A percentile compares a stretch with the other conserved stretches of the same genome.
Conservation (phyloP, 1,140 invertebrate genomes). For the Leptoteleia sp. region DNA sequence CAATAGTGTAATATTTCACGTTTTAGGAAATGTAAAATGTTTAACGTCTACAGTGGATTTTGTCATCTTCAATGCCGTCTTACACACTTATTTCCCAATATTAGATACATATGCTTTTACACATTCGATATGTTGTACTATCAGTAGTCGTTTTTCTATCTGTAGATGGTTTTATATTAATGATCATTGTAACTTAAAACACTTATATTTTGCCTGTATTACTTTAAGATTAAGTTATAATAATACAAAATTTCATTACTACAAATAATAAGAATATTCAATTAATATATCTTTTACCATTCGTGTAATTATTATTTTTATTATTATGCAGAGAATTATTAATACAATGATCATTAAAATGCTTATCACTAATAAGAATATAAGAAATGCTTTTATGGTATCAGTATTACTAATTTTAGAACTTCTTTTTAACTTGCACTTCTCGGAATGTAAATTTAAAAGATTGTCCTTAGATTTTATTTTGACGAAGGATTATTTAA, state of each 20-base stretch:
- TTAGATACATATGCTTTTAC: slow-evolving; percentile 63
- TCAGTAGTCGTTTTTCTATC: slow-evolving; percentile 56
- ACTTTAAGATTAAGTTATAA: background rate
- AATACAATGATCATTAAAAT: slow-evolving; percentile 45
- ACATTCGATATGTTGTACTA: slow-evolving; percentile 62
- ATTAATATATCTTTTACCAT: too few species aligned
- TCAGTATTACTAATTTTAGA: slow-evolving; percentile 13
- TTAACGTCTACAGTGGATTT: slow-evolving; percentile 31
- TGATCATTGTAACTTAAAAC: slow-evolving; percentile 47
- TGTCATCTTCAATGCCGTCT: slow-evolving; percentile 18
- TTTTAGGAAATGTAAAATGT: background rate
- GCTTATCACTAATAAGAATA: slow-evolving; percentile 31
- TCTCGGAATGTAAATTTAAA: slow-evolving; percentile 22
- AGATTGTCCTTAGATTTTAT: slow-evolving; percentile 3
- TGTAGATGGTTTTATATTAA: slow-evolving; percentile 43
- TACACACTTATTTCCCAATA: slow-evolving; percentile 24
- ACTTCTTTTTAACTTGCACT: slow-evolving; percentile 16
- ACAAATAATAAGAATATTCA: too few species aligned
- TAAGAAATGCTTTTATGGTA: slow-evolving; percentile 45
- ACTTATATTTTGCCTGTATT: background rate
- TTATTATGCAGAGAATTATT: too few species aligned
- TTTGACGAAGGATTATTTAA: background rate
- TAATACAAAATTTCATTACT: background rate
- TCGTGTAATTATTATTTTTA: background rate
- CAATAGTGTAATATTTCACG: too few species aligned